Base-by-base conservation (phyloP, 2,113 vertebrate species). In the Rhinoptilus africanus region DNA sequence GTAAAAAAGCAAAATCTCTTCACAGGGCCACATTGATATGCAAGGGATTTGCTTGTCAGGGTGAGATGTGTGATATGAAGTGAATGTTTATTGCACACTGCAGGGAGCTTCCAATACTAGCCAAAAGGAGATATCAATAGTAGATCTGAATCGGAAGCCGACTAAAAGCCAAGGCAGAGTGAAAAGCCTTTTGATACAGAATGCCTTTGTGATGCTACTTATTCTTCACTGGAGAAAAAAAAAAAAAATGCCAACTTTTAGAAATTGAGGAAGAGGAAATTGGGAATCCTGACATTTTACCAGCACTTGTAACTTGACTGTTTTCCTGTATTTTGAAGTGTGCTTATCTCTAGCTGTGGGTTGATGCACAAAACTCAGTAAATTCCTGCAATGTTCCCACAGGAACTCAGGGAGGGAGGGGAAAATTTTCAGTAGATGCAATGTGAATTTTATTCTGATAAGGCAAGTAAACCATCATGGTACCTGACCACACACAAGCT, bases 41-140 rank as follows among this genome's bases (percentile, higher is more conserved):
- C 96, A 95, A 87, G 77, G 95, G 95, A 96, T 96, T 95, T 96
- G 62, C 92, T 91, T 95, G 96, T 95, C 96, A 92, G 89, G 67
- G 66, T 18, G 74, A 95, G 96, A 97, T 94, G 84, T 71, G 84
- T 95, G 92, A 97, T 97, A 96, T 92, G 92, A 95, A 97, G 91
- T 95, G 96, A 95, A 95, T 96, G 95, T 97, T 96, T 97, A 95
- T 92, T 97, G 91, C 92, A 94, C 86, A 1, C 95, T 85, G 91
- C 94, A 79, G 96, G 96, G 95, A 96, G 69, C 80, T 87, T 89
- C 96, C 89, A 94, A 30, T 87, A 89, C 94, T 82, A 95, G 84
- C 94, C 96, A 95, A 95, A 91, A 93, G 74, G 84, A 94, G 84
- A 71, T 93, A 95, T 89, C 92, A 89, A 7, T 22, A 85, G 87